phyloP scores from a whole-genome alignment of 2,113 vertebrate genomes.

The Dryoscopus gambensis region DNA sequence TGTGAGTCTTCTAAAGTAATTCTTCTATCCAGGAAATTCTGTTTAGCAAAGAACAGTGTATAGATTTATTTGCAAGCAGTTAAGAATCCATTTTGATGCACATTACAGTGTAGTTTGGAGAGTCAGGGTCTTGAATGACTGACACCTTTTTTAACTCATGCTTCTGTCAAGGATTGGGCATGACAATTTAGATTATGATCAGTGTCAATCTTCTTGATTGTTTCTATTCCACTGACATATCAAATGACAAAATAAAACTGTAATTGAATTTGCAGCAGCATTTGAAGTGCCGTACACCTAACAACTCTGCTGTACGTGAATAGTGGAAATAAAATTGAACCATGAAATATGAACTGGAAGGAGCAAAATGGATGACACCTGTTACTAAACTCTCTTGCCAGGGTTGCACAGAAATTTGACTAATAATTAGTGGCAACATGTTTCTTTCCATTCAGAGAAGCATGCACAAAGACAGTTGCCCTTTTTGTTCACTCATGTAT shows the following conservation, averaged over 20 bases:
- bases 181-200: conserved; percentile 61
- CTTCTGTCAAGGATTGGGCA: conserved; percentile 33
- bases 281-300: conserved; percentile 33
- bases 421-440: background rate
- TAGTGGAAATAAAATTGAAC: conserved; percentile 12
- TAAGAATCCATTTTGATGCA: background rate
- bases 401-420: background rate
- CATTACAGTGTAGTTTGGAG: background rate
- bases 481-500: background rate
- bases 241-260: conserved; percentile 57
- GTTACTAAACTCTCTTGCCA: conserved; percentile 12
- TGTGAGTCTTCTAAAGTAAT: background rate
- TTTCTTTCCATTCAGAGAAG: background rate
- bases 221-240: conserved; percentile 55
- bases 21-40: background rate
- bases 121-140: conserved; percentile 2
- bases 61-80: background rate
- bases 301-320: conserved; percentile 21
- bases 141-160: conserved; percentile 20
- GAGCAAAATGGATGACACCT: background rate
- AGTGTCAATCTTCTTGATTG: conserved; percentile 66
- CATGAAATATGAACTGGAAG: conserved; percentile 9
- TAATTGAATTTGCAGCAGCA: conserved; percentile 60
- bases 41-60: background rate
- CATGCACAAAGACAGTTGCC: background rate